A percentile compares a stretch with the other conserved stretches of the same genome.
Evolutionary conservation across 2,113 vertebrate species (phyloP).

Genomic region (Gasterosteus nipponicus): DNA sequence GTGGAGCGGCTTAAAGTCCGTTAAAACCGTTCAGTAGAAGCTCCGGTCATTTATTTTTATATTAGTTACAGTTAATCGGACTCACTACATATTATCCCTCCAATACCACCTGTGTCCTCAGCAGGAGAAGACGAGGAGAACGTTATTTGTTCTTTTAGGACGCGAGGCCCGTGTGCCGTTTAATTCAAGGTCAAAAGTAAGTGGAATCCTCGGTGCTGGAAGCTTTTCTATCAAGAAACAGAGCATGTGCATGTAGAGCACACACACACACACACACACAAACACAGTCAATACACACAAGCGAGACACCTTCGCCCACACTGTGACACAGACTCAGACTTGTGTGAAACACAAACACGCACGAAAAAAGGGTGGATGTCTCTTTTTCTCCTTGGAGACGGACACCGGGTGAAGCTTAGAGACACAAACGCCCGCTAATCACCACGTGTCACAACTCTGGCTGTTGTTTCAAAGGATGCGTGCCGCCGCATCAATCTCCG

Average conservation of each 20-base stretch:
- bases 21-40: too few species aligned
- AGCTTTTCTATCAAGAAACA: background rate
- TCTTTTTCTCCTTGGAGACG: constrained; percentile 17
- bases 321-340: background rate
- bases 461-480: constrained; percentile 46
- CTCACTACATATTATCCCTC: background rate
- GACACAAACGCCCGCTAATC: constrained; percentile 59
- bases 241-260: background rate
- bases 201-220: background rate
- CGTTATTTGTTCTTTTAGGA: background rate
- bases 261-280: background rate
- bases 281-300: constrained; percentile 3
- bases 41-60: background rate
- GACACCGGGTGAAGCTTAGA: constrained; percentile 43
- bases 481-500: constrained; percentile 41
- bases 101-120: background rate
- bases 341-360: constrained; percentile 8
- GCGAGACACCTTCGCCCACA: background rate
- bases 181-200: background rate
- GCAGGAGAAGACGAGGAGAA: background rate
- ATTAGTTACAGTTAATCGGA: background rate
- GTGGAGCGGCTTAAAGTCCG: too few species aligned
- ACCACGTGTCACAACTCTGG: constrained; percentile 58
- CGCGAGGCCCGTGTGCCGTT: background rate
- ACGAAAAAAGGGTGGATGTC: constrained; percentile 21